These are phyloP conservation scores for Rhynchomys soricoides DNA, from an alignment of 2,113 vertebrate species.

Conservation along the genomic window DNA sequence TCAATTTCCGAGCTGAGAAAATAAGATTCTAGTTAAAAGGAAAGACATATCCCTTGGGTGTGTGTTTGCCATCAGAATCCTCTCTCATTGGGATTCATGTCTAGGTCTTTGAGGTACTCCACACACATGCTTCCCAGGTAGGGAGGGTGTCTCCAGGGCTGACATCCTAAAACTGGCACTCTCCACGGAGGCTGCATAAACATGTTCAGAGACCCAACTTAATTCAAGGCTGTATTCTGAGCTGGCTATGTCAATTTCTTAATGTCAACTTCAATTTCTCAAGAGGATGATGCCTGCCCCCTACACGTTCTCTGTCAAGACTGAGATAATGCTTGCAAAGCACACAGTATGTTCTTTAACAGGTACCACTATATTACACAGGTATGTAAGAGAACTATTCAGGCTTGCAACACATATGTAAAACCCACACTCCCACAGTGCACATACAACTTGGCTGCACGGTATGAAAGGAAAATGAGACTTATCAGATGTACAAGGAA, in stretches of 20 bases:
- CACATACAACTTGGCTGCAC: neutral
- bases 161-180: constrained; percentile 13
- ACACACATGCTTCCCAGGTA: neutral
- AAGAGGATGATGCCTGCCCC: neutral
- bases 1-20: neutral
- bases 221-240: neutral
- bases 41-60: neutral
- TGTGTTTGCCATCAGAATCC: constrained; percentile 25
- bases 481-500: constrained; percentile 19
- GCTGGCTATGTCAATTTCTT: neutral
- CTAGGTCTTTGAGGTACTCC: neutral
- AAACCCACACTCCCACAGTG: constrained; percentile 30
- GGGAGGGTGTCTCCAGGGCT: neutral
- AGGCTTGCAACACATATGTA: constrained; percentile 31
- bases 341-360: neutral
- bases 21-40: constrained; percentile 24
- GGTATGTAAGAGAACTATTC: constrained; percentile 42
- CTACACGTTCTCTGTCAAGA: neutral
- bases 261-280: constrained; percentile 44
- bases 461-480: constrained; percentile 1
- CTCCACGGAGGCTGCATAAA: neutral
- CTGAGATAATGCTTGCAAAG: constrained; percentile 30
- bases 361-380: neutral
- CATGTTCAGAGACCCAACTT: neutral
- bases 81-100: neutral